Conservation (phyloP, 2,888 invertebrate genomes). For the Andrena minutula region DNA sequence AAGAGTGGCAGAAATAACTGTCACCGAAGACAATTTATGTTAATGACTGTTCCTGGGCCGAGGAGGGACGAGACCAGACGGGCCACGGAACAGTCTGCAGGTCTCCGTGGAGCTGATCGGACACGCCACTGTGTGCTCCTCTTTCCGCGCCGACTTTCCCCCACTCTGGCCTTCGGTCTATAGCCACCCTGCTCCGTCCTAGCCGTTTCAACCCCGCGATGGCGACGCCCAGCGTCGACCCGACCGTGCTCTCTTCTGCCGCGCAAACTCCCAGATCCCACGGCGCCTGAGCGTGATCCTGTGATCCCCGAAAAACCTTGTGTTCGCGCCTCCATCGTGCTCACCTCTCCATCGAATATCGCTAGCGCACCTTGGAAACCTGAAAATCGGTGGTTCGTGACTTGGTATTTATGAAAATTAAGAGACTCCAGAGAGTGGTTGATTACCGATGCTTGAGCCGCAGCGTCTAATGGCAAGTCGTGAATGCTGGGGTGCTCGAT, state of each 20-base stretch:
- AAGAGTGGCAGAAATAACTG: constrained; percentile 84
- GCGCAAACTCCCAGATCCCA: constrained; percentile 78
- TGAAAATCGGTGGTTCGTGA: constrained; percentile 2
- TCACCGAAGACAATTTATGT: constrained; percentile 88
- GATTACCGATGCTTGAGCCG: not conserved
- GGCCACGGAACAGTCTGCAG: constrained; percentile 80
- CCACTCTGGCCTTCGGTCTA: constrained; percentile 49
- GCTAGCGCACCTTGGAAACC: not conserved
- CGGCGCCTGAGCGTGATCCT: constrained; percentile 50
- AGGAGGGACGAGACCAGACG: constrained; percentile 68
- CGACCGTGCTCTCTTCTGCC: constrained; percentile 65
- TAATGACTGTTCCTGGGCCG: constrained; percentile 83
- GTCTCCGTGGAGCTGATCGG: constrained; percentile 80
- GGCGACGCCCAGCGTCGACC: constrained; percentile 83
- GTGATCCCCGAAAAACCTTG: constrained; percentile 23
- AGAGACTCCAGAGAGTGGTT: not conserved
- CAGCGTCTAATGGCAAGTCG: too few relatives aligned
- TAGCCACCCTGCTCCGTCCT: constrained; percentile 54
- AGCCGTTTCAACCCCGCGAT: constrained; percentile 77
- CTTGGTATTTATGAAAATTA: not conserved
- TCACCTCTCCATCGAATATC: not conserved
- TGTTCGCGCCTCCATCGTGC: constrained; percentile 8
- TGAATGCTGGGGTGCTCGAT: not conserved
- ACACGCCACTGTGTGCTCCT: constrained; percentile 64
- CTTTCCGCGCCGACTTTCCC: constrained; percentile 8